Conservation (phyloP, 2,797 vertebrate species). For the Sebastes elongatus region DNA sequence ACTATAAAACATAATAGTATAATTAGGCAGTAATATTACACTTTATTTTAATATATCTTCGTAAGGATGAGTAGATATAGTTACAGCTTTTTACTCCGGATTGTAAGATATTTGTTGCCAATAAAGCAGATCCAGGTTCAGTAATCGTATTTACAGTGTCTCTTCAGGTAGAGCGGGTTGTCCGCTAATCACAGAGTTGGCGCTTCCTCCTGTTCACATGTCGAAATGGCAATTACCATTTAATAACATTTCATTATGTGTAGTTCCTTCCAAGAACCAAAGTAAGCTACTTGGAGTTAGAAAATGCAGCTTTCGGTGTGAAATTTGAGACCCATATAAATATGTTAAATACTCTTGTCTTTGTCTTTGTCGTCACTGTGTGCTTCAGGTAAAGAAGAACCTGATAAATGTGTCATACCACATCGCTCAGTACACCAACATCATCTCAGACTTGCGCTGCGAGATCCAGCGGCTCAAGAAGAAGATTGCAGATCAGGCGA, state of each 20-base stretch:
- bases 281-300: neutral
- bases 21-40: no score
- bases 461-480: slow-evolving; percentile 89
- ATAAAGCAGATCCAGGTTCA: no score
- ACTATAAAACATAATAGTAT: no score
- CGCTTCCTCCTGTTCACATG: neutral
- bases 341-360: neutral
- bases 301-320: neutral
- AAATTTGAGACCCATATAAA: neutral
- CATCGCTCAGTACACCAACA: slow-evolving; percentile 91
- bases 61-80: neutral
- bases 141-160: no score
- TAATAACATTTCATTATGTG: neutral
- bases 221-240: neutral
- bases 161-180: no score
- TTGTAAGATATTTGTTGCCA: no score
- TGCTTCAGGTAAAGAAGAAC: slow-evolving; percentile 89
- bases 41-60: neutral
- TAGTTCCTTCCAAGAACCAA: neutral
- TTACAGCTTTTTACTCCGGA: neutral
- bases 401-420: slow-evolving; percentile 88
- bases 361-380: neutral
- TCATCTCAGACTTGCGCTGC: slow-evolving; percentile 86
- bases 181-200: no score
- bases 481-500: slow-evolving; percentile 84